Evolutionary conservation across 2,888 invertebrate species (phyloP), one percentile per base, ranked within the genome.

Genomic region (Drosophila sordidapex): DNA sequence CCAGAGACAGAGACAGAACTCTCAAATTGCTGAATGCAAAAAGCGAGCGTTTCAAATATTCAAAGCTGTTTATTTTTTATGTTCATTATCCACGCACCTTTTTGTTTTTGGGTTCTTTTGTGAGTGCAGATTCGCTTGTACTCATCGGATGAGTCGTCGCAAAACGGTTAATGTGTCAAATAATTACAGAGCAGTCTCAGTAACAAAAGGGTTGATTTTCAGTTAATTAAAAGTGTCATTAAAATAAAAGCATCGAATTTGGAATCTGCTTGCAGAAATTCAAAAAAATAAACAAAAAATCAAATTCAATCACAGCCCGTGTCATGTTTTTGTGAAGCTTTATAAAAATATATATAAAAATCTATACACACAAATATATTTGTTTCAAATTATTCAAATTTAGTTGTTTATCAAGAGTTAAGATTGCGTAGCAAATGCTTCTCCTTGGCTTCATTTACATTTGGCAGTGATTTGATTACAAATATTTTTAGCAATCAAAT

Each of bases 161-260:
- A 87, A 85, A 89, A 87, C 77, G 85, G 72, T 89, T 85, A 82
- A 85, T 85, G 89, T 85, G 82, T 80, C 82, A 78, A 78, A 78
- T 81, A 80, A 80, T 78, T 80, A 79, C 60, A 33, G 52, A 46
- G 38, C 43, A 43, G 49, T 59, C 40, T 18, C 5, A 13, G 31
- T 13, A 51, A 36, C 46, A 61, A 73, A 73, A 80, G 69, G 69
- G 83, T 88, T 79, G 72, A 81, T 74, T 83, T 75, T 69, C 76
- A 81, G 83, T 78, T 85, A 82, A 83, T 83, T 84, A 84, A 86
- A 86, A 78, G 75, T 76, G 74, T 59, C 76, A 86, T 83, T 83
- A 72, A 68, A 70, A 64, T 56, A 29, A 67, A 68, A 66, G 53
- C 59, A 58, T 25, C 31, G n/a, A 33, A 38, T 33, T 35, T 58